Base-by-base conservation (phyloP, 2,113 vertebrate genomes). In the Chlamydotis undulata region DNA sequence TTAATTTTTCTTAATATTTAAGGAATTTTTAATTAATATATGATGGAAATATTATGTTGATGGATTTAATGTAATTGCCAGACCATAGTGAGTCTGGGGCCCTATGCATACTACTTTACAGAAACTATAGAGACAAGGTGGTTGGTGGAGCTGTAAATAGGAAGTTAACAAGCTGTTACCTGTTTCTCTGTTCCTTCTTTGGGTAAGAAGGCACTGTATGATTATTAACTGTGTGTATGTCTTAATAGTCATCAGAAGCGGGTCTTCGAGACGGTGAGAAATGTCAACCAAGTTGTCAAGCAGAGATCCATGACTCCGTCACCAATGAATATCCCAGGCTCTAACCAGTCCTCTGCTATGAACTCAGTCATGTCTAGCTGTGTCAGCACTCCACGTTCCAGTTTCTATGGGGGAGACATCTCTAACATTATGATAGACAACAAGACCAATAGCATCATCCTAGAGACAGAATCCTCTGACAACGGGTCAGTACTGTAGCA, bases 241-340 rank as follows among this genome's bases (percentile, higher is more conserved):
- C 13, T 96, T 75, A 60, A 21, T 96, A 99, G 99, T 19, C 99
- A 99, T 52, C 99, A 99, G 77, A 99, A 99, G 96, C 98, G 99
- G 6, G 99, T 99, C 83, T 99, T 99, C 10, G 99, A 99, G 97
- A 99, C 99, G 0, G 99, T 99, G 95, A 98, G 98, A 78, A 99
- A 98, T 83, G 97, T 99, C 89, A 99, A 99, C 96, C 98, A 99
- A 91, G 98, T 98, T 13, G 99, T 99, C 63, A 99, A 99, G 96
- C 99, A 99, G 97, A 98, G 99, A 64, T 99, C 98, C 81, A 95
- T 98, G 80, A 98, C 98, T 29, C 99, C 99, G 0, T 99, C 99
- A 11, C 99, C 99, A 67, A 98, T 99, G 98, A 99, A 99, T 97
- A 99, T 99, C 98, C 99, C 99, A 2, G 99, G 99, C 68, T 99